Percentiles rank a stretch among this genome's conserved stretches.
Conservation (phyloP, 35 echinoderm and acorn worm species). For the Apostichopus californicus region DNA sequence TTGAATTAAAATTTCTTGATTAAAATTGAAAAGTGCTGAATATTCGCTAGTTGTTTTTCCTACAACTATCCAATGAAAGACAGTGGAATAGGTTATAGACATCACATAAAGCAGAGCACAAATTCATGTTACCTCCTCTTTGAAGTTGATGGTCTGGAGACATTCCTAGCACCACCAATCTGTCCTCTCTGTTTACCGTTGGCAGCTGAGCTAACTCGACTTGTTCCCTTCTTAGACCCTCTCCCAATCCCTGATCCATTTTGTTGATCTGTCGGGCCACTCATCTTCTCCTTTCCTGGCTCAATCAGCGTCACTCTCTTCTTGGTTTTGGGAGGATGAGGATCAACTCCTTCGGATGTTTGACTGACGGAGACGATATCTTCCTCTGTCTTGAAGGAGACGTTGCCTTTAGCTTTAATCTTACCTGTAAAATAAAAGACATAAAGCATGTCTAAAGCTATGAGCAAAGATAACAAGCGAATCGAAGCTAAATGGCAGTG, state of each 20-base stretch:
- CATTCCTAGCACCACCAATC: background rate
- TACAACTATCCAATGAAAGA: too few species aligned
- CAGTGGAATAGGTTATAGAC: too few species aligned
- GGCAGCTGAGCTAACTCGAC: background rate
- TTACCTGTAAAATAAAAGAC: background rate
- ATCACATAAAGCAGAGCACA: background rate
- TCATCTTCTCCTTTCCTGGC: background rate
- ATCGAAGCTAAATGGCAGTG: background rate
- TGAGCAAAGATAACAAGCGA: background rate
- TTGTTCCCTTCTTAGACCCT: background rate
- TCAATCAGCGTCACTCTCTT: constrained; percentile 26
- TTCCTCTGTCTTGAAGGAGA: constrained; percentile 5
- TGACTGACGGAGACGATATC: background rate
- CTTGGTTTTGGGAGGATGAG: background rate
- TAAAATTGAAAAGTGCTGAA: too few species aligned
- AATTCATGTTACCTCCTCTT: constrained; percentile 8
- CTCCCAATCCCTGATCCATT: background rate
- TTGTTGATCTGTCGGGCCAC: background rate
- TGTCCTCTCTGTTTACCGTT: background rate
- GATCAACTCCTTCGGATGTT: background rate
- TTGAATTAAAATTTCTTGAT: too few species aligned
- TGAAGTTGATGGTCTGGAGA: background rate
- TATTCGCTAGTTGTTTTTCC: too few species aligned
- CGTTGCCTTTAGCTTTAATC: constrained; percentile 3
- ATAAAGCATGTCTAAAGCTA: background rate